Evolutionary conservation across 1,140 invertebrate species (phyloP).

Genomic region (Pristionchus pacificus): DNA sequence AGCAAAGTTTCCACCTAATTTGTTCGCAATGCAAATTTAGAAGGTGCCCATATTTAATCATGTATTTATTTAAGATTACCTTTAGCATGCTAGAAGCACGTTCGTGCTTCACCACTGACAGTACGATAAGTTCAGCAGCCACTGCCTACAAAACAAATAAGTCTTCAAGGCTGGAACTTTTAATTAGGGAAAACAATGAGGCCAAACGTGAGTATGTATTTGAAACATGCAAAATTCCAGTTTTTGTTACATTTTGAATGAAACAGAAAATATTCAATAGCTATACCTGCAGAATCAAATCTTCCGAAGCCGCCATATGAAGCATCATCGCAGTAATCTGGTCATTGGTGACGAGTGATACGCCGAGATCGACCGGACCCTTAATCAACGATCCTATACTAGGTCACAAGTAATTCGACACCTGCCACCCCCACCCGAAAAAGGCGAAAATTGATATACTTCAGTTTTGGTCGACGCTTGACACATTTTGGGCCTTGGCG

Average conservation of each 20-base stretch:
- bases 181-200: constrained; percentile 9
- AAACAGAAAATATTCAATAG: constrained; percentile 6
- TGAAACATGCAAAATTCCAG: too few relatives aligned
- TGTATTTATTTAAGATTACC: too few relatives aligned
- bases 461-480: too few relatives aligned
- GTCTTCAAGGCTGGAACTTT: constrained; percentile 15
- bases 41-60: too few relatives aligned
- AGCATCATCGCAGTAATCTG: constrained; percentile 94
- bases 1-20: constrained; percentile 15
- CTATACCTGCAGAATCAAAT: constrained; percentile 58
- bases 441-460: too few relatives aligned
- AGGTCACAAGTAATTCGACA: too few relatives aligned
- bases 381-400: too few relatives aligned
- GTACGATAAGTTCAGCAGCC: constrained; percentile 55
- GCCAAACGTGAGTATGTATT: constrained; percentile 12
- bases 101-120: constrained; percentile 90
- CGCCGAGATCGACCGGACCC: constrained; percentile 89
- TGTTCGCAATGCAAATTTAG: too few relatives aligned
- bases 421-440: too few relatives aligned
- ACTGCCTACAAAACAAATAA: constrained; percentile 36
- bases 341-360: constrained; percentile 80
- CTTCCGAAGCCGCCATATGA: constrained; percentile 83
- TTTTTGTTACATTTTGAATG: constrained; percentile 19
- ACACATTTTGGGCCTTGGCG: too few relatives aligned
- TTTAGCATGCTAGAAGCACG: constrained; percentile 84